Percentiles rank a stretch among this genome's conserved stretches.
These are phyloP conservation scores for Emydoidea blandingii DNA, from an alignment of 2,797 vertebrate genomes.

Conservation along the genomic window DNA sequence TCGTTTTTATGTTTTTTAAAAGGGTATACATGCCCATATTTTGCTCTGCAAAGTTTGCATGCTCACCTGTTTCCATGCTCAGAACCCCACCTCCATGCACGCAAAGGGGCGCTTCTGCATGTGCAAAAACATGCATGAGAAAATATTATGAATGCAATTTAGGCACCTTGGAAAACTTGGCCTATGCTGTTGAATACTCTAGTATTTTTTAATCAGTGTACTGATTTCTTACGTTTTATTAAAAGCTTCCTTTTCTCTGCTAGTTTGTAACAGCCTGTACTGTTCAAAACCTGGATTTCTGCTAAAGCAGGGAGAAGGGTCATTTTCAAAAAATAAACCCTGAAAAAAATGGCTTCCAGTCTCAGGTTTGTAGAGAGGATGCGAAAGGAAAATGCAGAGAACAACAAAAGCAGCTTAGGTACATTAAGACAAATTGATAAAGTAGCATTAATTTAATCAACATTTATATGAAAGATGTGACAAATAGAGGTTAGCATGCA, in stretches of 20 bases:
- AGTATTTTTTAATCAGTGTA: not conserved
- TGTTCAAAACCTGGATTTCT: not conserved
- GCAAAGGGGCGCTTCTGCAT: not conserved
- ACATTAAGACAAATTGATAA: not conserved
- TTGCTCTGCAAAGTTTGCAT: rapidly evolving
- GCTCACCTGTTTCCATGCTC: rapidly evolving
- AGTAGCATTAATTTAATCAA: not conserved
- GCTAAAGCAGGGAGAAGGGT: not conserved
- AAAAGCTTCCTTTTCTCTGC: not conserved
- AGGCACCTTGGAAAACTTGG: not conserved
- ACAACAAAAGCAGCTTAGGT: not conserved
- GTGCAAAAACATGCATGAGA: not conserved
- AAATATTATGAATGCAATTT: not conserved
- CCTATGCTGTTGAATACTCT: not conserved
- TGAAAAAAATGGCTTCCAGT: not conserved
- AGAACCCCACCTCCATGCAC: not conserved
- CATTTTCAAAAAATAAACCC: not conserved
- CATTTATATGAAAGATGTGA: rapidly evolving
- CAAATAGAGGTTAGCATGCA: not conserved
- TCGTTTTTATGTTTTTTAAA: not conserved
- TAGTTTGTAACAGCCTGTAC: not conserved
- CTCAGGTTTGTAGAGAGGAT: not conserved
- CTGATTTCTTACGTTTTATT: not conserved
- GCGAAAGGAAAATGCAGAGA: not conserved
- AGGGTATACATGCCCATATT: not conserved